Conservation (phyloP, 2,113 vertebrate genomes). For the Marmota flaviventris region DNA sequence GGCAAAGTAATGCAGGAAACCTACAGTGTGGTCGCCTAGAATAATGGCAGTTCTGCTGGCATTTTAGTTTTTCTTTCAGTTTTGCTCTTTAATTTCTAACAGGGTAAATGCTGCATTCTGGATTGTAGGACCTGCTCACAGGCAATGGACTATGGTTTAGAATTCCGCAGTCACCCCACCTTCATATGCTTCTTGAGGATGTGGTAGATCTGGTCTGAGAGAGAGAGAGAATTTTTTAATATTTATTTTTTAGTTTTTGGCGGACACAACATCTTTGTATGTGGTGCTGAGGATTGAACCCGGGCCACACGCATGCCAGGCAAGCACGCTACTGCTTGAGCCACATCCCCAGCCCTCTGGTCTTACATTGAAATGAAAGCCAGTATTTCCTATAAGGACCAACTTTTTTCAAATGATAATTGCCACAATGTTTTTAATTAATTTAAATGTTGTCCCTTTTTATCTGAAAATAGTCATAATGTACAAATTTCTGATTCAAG, state of each 20-base stretch:
- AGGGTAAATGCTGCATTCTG: neutral
- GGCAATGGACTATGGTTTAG: neutral
- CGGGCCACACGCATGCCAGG: too few species aligned
- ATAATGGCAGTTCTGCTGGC: neutral
- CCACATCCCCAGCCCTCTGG: neutral
- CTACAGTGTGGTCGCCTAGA: neutral
- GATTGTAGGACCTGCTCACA: neutral
- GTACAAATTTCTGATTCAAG: slow-evolving; percentile 1
- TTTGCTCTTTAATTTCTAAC: slow-evolving; percentile 11
- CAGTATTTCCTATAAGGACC: neutral
- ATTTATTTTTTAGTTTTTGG: too few species aligned
- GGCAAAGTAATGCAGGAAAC: slow-evolving; percentile 64
- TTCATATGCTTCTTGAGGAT: neutral
- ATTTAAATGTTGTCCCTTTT: slow-evolving; percentile 12
- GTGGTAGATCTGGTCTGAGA: neutral
- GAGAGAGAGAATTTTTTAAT: too few species aligned
- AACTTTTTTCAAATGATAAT: neutral
- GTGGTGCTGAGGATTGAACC: too few species aligned
- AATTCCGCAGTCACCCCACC: neutral
- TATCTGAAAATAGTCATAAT: slow-evolving; percentile 32
- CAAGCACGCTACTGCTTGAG: too few species aligned
- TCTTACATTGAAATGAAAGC: neutral
- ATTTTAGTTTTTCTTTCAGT: slow-evolving; percentile 22
- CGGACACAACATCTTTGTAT: too few species aligned
- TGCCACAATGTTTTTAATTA: neutral